Percentiles rank a stretch among this genome's conserved stretches.
phyloP scores from a whole-genome alignment of 1,140 invertebrate species.

The Caligus rogercresseyi region DNA sequence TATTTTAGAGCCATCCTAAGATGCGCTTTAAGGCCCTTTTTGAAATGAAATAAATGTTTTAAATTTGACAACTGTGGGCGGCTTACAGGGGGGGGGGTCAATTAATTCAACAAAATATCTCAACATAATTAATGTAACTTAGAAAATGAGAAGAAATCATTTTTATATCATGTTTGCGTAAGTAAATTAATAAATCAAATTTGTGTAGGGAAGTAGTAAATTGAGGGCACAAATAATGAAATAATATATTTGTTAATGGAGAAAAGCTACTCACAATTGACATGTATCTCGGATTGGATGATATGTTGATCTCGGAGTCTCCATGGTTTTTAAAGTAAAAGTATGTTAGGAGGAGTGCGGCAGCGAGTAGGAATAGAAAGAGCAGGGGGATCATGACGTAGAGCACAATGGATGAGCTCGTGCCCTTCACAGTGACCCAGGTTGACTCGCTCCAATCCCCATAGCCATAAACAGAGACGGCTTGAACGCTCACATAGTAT shows the following conservation, averaged over 20 bases:
- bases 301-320: not conserved
- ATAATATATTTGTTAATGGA: too few relatives aligned
- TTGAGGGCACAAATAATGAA: too few relatives aligned
- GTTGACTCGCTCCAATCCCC: constrained; percentile 1
- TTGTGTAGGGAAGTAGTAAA: not conserved
- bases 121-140: too few relatives aligned
- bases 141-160: too few relatives aligned
- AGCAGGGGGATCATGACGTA: not conserved
- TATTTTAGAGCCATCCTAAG: too few relatives aligned
- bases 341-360: not conserved
- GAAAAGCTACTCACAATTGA: not conserved
- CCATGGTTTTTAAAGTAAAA: not conserved
- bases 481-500: constrained; percentile 12
- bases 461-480: constrained; percentile 1
- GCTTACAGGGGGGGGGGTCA: too few relatives aligned
- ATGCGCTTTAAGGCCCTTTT: too few relatives aligned
- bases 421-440: constrained; percentile 20
- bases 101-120: too few relatives aligned
- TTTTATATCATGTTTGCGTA: too few relatives aligned
- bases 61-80: too few relatives aligned
- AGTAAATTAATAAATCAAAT: not conserved
- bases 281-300: not conserved
- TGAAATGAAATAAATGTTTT: too few relatives aligned
- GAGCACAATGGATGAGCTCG: not conserved
- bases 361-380: not conserved